These are phyloP conservation scores for Conchocele bisecta DNA, from an alignment of 2,888 invertebrate species.

Conservation along the genomic window DNA sequence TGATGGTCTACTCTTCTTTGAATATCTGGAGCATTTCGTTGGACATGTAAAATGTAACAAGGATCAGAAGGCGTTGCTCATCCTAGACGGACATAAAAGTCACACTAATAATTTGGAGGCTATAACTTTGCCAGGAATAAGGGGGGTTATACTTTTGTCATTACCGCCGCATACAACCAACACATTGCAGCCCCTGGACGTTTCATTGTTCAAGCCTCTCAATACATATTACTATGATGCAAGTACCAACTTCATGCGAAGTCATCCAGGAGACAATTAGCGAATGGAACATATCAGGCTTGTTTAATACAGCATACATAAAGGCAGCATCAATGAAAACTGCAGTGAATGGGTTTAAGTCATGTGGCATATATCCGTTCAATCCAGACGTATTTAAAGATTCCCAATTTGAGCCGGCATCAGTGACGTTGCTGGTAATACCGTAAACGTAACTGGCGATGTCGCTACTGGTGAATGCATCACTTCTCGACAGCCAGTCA, in stretches of 20 bases:
- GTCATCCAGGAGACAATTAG: not conserved
- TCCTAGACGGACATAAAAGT: not conserved
- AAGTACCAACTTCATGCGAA: not conserved
- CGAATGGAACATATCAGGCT: not conserved
- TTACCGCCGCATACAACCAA: not conserved
- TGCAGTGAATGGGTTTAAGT: not conserved
- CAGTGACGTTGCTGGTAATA: not conserved
- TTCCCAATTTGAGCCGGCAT: not conserved
- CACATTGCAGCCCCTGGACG: not conserved
- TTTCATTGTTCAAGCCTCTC: not conserved
- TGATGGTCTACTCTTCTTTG: not conserved
- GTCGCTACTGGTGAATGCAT: too few relatives aligned
- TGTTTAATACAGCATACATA: not conserved
- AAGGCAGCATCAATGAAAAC: not conserved
- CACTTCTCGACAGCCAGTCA: too few relatives aligned
- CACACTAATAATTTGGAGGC: not conserved
- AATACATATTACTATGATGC: not conserved
- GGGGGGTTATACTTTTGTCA: not conserved
- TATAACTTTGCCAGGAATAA: not conserved
- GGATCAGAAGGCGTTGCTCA: not conserved
- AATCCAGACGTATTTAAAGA: too few relatives aligned
- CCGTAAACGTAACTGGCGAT: too few relatives aligned
- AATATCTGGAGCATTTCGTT: not conserved
- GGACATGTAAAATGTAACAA: not conserved
- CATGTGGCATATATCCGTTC: not conserved